A percentile compares a stretch with the other conserved stretches of the same genome.
Conservation (phyloP, 2,113 vertebrate genomes). For the Catagonus wagneri region DNA sequence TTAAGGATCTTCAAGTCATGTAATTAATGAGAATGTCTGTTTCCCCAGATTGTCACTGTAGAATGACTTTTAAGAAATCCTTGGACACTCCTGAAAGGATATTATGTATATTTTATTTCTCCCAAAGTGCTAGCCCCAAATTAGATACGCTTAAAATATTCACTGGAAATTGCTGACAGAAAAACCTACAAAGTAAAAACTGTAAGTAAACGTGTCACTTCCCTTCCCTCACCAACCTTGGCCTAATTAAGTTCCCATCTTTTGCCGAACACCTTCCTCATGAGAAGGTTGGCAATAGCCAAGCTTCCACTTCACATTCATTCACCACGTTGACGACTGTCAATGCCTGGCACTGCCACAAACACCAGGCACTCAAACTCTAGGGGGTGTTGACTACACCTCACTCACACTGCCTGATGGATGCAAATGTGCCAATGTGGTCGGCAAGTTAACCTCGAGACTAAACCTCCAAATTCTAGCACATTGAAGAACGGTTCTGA, state of each 20-base stretch:
- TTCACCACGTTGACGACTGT: neutral
- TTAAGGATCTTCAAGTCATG: neutral
- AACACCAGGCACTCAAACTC: too few relatives aligned
- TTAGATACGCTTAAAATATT: neutral
- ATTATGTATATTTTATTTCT: neutral
- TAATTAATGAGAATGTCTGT: neutral
- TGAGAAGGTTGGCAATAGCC: accelerated
- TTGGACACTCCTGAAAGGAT: neutral
- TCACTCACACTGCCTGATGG: accelerated
- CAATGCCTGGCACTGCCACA: neutral
- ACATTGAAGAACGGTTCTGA: neutral
- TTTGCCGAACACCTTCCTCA: neutral
- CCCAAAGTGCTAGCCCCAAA: neutral
- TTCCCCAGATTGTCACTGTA: neutral
- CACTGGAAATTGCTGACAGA: neutral
- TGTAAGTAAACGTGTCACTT: neutral
- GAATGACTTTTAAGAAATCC: neutral
- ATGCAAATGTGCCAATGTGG: accelerated
- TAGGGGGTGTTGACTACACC: accelerated
- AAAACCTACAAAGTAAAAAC: neutral
- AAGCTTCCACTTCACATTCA: neutral
- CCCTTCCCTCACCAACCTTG: neutral
- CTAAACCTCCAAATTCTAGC: too few relatives aligned
- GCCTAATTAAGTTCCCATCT: neutral
- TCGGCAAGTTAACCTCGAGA: neutral